Percentiles rank a stretch among this genome's conserved stretches.
Conservation (phyloP, 2,888 invertebrate genomes). For the Ametastegia equiseti region DNA sequence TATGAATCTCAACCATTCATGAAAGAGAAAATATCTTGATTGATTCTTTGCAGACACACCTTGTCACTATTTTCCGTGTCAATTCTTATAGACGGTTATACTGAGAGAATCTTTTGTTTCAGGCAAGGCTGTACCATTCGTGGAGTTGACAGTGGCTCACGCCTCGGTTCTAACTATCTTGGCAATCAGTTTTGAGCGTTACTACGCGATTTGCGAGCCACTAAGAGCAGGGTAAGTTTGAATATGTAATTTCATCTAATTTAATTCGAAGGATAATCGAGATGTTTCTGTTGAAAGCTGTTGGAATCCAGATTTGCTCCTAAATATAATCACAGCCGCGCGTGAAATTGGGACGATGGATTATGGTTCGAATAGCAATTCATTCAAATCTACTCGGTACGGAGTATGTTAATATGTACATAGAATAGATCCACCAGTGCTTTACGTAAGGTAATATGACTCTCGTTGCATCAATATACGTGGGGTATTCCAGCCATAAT, state of each 20-base stretch:
- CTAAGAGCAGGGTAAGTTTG: slow-evolving; percentile 84
- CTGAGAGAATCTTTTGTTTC: slow-evolving; percentile 68
- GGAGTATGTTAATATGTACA: not conserved
- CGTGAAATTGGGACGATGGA: not conserved
- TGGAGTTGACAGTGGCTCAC: slow-evolving; percentile 94
- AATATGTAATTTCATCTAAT: not conserved
- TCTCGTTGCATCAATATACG: too few relatives aligned
- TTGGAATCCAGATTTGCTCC: not conserved
- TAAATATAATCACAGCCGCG: not conserved
- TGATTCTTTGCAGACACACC: not conserved
- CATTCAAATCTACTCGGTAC: not conserved
- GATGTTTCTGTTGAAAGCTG: not conserved
- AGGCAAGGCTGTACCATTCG: slow-evolving; percentile 96
- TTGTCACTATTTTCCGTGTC: not conserved
- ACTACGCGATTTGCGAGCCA: slow-evolving; percentile 95
- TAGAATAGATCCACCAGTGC: not conserved
- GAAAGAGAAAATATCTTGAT: not conserved
- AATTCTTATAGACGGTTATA: not conserved
- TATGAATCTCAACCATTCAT: too few relatives aligned
- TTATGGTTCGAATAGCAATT: not conserved
- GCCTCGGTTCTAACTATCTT: slow-evolving; percentile 95
- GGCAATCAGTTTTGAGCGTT: slow-evolving; percentile 95
- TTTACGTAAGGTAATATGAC: not conserved
- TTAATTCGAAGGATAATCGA: not conserved
- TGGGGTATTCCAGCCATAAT: too few relatives aligned